phyloP scores from a whole-genome alignment of 2,797 vertebrate genomes.

The Microctenopoma stevenorrisi region DNA sequence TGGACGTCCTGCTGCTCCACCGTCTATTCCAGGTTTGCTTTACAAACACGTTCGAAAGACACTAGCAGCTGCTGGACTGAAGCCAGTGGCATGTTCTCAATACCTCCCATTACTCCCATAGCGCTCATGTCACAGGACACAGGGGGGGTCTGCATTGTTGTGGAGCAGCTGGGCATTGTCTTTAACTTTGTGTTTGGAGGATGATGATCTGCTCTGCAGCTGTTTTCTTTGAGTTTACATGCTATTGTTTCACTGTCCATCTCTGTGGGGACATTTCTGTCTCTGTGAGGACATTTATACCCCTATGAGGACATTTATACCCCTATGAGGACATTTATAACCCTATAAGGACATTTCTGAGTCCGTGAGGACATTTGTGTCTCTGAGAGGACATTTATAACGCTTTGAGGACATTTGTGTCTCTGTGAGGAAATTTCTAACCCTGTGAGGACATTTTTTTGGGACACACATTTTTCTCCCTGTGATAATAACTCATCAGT shows the following conservation, averaged over 20 bases:
- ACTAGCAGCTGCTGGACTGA: slow-evolving; percentile 56
- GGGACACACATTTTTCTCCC: no score
- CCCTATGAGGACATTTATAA: no score
- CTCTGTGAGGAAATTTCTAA: no score
- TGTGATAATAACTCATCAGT: no score
- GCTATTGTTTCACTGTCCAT: neutral
- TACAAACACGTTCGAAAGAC: slow-evolving; percentile 34
- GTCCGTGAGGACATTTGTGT: no score
- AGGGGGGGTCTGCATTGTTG: slow-evolving; percentile 54
- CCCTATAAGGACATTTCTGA: no score
- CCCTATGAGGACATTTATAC: no score
- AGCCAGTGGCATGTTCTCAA: slow-evolving; percentile 35
- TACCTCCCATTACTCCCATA: slow-evolving; percentile 39
- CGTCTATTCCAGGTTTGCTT: neutral
- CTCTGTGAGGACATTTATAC: no score
- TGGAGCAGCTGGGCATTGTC: slow-evolving; percentile 74
- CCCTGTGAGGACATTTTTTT: no score
- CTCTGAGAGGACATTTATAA: no score
- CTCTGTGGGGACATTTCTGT: neutral
- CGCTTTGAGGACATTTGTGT: no score
- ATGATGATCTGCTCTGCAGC: slow-evolving; percentile 43
- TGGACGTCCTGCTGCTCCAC: neutral
- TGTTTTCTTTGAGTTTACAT: slow-evolving; percentile 6
- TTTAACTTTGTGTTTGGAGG: slow-evolving; percentile 37
- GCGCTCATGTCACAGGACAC: slow-evolving; percentile 29